phyloP scores from a whole-genome alignment of 2,113 vertebrate species.

The Typhlomys cinereus region DNA sequence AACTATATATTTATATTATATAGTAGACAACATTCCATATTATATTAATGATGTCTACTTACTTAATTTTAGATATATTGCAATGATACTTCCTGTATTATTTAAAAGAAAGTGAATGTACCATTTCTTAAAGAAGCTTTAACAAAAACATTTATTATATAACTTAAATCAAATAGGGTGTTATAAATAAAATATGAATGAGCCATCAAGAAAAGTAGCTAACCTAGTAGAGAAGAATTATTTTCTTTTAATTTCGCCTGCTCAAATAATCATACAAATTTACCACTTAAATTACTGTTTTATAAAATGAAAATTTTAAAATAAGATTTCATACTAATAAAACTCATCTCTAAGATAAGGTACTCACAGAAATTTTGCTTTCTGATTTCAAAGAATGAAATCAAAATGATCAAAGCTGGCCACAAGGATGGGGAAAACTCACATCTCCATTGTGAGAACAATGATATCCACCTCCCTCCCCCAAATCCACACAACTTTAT shows the following conservation, averaged over 20 bases:
- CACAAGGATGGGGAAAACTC: too few relatives aligned
- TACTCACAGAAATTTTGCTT: too few relatives aligned
- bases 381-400: too few relatives aligned
- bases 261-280: not conserved
- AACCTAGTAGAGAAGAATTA: not conserved
- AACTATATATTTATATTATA: not conserved
- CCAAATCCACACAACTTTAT: too few relatives aligned
- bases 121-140: not conserved
- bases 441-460: too few relatives aligned
- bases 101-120: not conserved
- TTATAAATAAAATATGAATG: not conserved
- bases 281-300: not conserved
- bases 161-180: not conserved
- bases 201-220: not conserved
- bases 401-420: too few relatives aligned
- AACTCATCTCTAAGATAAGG: too few relatives aligned
- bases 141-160: not conserved
- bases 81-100: not conserved
- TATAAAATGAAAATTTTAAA: constrained; percentile 18
- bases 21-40: not conserved
- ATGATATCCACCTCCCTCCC: too few relatives aligned
- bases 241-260: not conserved
- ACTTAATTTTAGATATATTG: not conserved
- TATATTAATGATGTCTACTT: not conserved
- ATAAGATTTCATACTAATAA: too few relatives aligned